These are phyloP conservation scores for Asobara japonica DNA, from an alignment of 1,140 invertebrate genomes.

Conservation along the genomic window DNA sequence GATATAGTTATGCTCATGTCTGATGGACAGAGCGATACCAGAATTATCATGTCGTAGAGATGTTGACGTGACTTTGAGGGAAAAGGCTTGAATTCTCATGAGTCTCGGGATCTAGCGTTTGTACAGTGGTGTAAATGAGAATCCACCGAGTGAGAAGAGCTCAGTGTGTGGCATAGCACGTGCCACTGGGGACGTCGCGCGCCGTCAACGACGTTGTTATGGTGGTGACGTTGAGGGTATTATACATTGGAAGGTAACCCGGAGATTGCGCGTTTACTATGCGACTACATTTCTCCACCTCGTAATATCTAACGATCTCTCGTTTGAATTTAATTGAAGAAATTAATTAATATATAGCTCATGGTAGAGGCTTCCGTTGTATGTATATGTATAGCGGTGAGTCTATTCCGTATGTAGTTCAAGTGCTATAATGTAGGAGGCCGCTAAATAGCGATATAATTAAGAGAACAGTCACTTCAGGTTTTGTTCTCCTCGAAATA, in stretches of 20 bases:
- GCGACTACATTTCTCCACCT: slow-evolving; percentile 11
- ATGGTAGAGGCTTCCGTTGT: background rate
- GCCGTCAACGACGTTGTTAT: slow-evolving; percentile 8
- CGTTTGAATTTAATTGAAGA: slow-evolving; percentile 34
- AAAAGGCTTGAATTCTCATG: background rate
- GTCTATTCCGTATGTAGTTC: background rate
- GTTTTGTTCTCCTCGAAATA: background rate
- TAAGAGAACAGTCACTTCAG: background rate
- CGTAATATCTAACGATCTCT: slow-evolving; percentile 10
- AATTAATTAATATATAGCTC: slow-evolving; percentile 38
- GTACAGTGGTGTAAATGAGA: background rate
- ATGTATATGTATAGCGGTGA: background rate
- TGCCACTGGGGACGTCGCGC: slow-evolving; percentile 20
- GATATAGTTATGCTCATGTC: background rate
- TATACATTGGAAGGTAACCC: slow-evolving; percentile 23
- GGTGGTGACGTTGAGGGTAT: slow-evolving; percentile 20
- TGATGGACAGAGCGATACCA: background rate
- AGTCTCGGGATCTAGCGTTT: background rate
- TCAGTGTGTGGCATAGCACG: background rate
- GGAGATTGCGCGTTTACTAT: slow-evolving; percentile 31
- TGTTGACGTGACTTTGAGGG: background rate
- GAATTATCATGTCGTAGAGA: background rate
- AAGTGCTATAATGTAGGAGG: background rate
- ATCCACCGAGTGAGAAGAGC: background rate
- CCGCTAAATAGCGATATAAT: background rate